Evolutionary conservation across 1,140 invertebrate genomes (phyloP).

Genomic region (Ganaspis sp.): DNA sequence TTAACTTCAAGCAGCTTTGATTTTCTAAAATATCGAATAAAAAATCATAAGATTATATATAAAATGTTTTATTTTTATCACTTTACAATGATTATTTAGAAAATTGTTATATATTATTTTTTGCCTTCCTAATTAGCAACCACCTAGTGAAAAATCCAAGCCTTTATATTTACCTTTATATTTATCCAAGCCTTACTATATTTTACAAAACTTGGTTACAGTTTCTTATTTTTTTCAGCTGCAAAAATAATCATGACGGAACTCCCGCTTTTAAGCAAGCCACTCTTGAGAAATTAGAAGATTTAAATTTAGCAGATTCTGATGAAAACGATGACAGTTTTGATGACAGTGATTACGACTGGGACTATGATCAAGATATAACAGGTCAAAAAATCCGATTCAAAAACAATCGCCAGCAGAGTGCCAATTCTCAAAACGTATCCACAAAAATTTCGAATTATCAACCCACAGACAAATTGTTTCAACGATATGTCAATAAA

Average conservation of each 20-base stretch:
- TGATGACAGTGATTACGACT: slow-evolving; percentile 63
- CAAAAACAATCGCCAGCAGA: slow-evolving; percentile 50
- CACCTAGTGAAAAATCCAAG: no score
- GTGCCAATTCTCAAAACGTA: slow-evolving; percentile 75
- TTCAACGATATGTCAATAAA: slow-evolving; percentile 86
- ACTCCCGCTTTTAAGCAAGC: background rate
- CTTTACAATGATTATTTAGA: no score
- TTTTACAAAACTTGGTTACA: no score
- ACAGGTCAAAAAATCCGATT: slow-evolving; percentile 56
- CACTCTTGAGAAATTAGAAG: background rate
- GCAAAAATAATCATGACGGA: slow-evolving; percentile 45
- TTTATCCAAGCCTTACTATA: no score
- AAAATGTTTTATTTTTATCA: no score
- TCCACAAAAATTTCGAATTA: slow-evolving; percentile 83
- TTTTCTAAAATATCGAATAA: no score
- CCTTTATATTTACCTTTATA: no score
- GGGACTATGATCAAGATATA: slow-evolving; percentile 62
- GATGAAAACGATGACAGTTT: slow-evolving; percentile 58
- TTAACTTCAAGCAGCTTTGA: no score
- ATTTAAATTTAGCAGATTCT: slow-evolving; percentile 46
- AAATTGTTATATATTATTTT: no score
- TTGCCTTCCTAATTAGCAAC: no score
- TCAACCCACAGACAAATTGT: slow-evolving; percentile 88
- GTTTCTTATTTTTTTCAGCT: slow-evolving; percentile 57
- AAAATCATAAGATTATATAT: no score